Percentiles rank a stretch among this genome's conserved stretches.
These are phyloP conservation scores for Zhuqinia jingwanae DNA, from an alignment of 2,888 invertebrate genomes.

Conservation along the genomic window DNA sequence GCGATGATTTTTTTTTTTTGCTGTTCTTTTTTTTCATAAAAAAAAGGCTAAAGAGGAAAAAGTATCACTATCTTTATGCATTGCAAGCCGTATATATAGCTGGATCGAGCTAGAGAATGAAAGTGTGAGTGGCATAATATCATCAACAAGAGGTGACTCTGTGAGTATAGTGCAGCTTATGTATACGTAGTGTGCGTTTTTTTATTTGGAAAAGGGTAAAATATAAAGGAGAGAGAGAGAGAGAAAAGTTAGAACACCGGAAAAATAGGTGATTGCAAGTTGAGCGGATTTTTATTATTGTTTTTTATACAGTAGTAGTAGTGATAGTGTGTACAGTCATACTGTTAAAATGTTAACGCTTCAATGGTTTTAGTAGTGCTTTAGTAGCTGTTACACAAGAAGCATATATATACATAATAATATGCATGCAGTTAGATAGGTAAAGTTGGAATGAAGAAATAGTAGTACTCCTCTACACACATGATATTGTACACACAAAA, in stretches of 20 bases:
- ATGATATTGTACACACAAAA: no score
- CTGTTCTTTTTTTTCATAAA: background rate
- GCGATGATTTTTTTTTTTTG: constrained; percentile 7
- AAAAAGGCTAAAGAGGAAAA: background rate
- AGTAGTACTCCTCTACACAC: no score
- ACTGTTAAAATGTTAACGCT: background rate
- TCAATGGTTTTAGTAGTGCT: constrained; percentile 11
- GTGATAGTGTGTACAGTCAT: no score
- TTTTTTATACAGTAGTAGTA: background rate
- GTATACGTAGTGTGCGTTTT: background rate
- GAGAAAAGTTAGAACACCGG: background rate
- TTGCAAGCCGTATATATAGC: background rate
- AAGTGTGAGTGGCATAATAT: constrained; percentile 31
- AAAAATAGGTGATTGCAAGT: constrained; percentile 9
- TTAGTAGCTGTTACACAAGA: background rate
- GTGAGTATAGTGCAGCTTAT: background rate
- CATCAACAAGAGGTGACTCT: background rate
- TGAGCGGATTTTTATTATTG: constrained; percentile 11
- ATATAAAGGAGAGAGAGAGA: background rate
- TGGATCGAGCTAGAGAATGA: background rate
- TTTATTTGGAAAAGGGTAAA: background rate
- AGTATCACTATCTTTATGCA: background rate
- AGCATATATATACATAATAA: background rate
- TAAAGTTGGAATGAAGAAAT: no score
- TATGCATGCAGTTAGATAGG: background rate